Evolutionary conservation across 2,888 invertebrate species (phyloP), one percentile per base, ranked within the genome.

Genomic region (Acleris laterana): DNA sequence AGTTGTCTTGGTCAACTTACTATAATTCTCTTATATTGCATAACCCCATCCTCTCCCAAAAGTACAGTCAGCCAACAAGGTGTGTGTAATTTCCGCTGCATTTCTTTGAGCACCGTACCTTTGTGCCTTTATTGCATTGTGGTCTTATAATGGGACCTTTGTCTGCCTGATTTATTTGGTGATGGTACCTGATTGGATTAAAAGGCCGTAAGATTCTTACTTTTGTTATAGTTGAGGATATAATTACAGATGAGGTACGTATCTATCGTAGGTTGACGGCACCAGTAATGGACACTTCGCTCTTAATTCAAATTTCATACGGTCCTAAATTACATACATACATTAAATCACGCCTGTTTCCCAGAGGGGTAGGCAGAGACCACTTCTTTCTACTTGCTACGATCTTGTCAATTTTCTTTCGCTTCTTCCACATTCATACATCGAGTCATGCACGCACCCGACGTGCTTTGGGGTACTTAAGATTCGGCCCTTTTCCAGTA

Each of bases 61-160:
- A 70, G 82, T 84, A 83, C 80, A 76, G 79, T 77, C 79, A 74
- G 77, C 77, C 79, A 75, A 79, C 80, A 81, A 79, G 77, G 75
- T 78, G 81, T 82, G 78, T 78, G 81, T 81, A 82, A 85, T 82
- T 77, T 83, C 82, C 81, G 76, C 70, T 73, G 76, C 71, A 69
- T 70, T 65, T 55, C 50, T 65, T 65, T 61, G 60, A 55, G 60
- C 65, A 56, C 69, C 61, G 69, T 62, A 66, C 81, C 76, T 59
- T 67, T 64, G 69, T 62, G 62, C 80, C 77, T 56, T 67, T 63
- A 42, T 58, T 69, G 68, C 71, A 71, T 75, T 79, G 76, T 75
- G 71, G 71, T 61, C 7, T 68, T 17, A 65, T 75, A 74, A 74
- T 73, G 72, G 71, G 76, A 73, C 77, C 48, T 72, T 75, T 74